Evolutionary conservation across 2,888 invertebrate genomes (phyloP).

Genomic region (Petrophora chlorosata): DNA sequence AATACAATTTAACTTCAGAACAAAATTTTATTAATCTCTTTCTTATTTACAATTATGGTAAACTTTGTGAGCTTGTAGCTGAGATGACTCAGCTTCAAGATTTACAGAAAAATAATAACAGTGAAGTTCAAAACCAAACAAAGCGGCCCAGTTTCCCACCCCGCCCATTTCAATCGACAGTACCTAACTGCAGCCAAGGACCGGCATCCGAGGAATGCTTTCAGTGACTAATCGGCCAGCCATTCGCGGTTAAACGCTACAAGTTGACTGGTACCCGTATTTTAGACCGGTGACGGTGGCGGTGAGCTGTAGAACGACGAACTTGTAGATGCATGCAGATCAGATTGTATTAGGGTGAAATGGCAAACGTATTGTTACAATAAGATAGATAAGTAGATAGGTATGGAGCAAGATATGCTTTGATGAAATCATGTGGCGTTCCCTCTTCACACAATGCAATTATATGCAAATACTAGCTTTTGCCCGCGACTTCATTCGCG

Average conservation of each 20-base stretch:
- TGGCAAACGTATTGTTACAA: background rate
- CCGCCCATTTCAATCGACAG: constrained; percentile 35
- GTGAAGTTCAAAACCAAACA: constrained; percentile 19
- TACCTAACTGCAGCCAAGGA: constrained; percentile 48
- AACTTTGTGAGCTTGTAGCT: no score
- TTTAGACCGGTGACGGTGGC: constrained; percentile 4
- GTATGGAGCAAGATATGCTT: no score
- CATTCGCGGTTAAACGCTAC: constrained; percentile 56
- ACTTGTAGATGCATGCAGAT: background rate
- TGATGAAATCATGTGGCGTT: no score
- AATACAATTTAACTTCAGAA: no score
- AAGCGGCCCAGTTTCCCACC: constrained; percentile 22
- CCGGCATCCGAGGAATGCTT: constrained; percentile 72
- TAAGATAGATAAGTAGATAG: no score
- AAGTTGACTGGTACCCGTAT: constrained; percentile 28
- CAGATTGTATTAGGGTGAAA: background rate
- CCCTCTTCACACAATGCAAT: no score
- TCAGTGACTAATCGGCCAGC: constrained; percentile 74
- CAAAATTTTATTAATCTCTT: no score
- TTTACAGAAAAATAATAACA: no score
- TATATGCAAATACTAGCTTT: no score
- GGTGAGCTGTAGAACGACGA: background rate
- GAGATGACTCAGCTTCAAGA: no score
- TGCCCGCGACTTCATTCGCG: no score
- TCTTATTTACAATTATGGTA: no score